Evolutionary conservation across 2,113 vertebrate genomes (phyloP).

Genomic region (Gobiocypris rarus): DNA sequence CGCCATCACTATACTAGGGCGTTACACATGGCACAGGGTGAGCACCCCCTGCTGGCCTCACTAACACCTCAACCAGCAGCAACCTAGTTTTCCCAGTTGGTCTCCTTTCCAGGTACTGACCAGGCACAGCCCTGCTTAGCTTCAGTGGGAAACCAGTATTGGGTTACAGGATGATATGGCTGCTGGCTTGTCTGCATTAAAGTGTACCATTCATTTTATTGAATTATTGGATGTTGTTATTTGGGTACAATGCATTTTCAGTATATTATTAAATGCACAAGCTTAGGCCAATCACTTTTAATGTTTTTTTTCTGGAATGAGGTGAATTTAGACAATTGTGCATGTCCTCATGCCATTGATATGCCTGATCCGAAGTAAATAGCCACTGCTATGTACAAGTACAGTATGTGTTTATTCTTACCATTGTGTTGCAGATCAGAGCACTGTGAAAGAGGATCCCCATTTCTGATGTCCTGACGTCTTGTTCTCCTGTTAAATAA

Average conservation of each 20-base stretch:
- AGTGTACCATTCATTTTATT: neutral
- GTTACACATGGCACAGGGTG: too few species aligned
- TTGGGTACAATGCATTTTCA: neutral
- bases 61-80: too few species aligned
- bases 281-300: too few species aligned
- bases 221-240: neutral
- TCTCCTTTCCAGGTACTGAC: too few species aligned
- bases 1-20: too few species aligned
- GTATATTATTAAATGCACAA: neutral
- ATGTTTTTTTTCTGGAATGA: neutral
- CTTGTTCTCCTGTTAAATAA: slow-evolving; percentile 83
- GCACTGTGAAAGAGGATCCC: slow-evolving; percentile 95
- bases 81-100: too few species aligned
- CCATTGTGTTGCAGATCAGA: slow-evolving; percentile 94
- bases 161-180: too few species aligned
- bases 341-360: neutral
- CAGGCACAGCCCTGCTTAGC: too few species aligned
- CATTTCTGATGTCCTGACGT: slow-evolving; percentile 96
- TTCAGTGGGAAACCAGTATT: too few species aligned
- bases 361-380: neutral
- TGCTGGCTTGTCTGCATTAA: neutral
- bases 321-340: neutral
- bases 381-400: too few species aligned
- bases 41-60: too few species aligned
- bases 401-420: slow-evolving; percentile 60